phyloP scores from a whole-genome alignment of 2,113 vertebrate species.

The Rhynchomys soricoides region DNA sequence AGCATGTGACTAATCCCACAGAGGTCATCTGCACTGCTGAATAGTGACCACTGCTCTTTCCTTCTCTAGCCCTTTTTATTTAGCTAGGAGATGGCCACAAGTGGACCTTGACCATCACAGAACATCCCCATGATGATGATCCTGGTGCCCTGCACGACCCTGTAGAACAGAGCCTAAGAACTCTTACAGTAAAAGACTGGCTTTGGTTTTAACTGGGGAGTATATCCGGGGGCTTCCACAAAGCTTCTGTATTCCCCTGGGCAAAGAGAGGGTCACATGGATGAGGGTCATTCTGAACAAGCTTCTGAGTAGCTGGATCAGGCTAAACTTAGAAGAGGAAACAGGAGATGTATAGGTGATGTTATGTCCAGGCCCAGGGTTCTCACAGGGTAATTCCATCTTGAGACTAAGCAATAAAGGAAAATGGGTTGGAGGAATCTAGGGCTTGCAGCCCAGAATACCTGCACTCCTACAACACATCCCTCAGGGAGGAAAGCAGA shows the following conservation, averaged over 20 bases:
- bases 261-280: not conserved
- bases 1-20: not conserved
- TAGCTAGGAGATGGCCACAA: not conserved
- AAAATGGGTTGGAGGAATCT: not conserved
- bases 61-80: not conserved
- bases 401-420: fast-evolving
- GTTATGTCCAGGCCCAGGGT: too few relatives aligned
- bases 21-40: not conserved
- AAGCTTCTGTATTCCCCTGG: too few relatives aligned
- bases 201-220: not conserved
- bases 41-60: not conserved
- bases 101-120: not conserved
- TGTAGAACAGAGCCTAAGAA: too few relatives aligned
- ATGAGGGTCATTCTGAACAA: not conserved
- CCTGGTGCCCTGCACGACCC: not conserved
- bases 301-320: not conserved
- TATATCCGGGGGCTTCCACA: not conserved
- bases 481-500: not conserved
- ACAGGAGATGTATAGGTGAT: not conserved
- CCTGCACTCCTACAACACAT: not conserved
- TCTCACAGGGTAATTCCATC: not conserved
- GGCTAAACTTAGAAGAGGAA: not conserved
- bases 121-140: fast-evolving
- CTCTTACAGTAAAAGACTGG: fast-evolving
- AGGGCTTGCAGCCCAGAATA: too few relatives aligned